phyloP scores from a whole-genome alignment of 2,797 vertebrate species.

The Semaprochilodus insignis region DNA sequence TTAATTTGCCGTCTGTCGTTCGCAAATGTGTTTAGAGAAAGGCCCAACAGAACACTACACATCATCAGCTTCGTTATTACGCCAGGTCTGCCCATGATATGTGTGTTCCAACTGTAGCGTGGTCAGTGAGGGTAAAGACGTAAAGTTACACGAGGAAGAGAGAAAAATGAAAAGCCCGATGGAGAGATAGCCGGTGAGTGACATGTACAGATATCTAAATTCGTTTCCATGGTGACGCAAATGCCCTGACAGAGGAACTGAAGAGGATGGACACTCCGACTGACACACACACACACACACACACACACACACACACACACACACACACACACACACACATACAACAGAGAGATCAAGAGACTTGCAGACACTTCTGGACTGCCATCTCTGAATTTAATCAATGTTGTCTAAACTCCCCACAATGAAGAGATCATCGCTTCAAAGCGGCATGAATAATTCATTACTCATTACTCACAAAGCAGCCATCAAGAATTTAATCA shows the following conservation, averaged over 20 bases:
- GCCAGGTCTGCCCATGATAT: conserved; percentile 5
- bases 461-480: conserved; percentile 55
- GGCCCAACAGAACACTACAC: not conserved
- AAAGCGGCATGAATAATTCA: conserved; percentile 63
- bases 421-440: conserved; percentile 58
- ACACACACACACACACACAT: not conserved
- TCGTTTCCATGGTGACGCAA: conserved; percentile 48
- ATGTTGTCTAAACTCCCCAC: conserved; percentile 56
- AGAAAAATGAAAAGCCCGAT: conserved; percentile 29
- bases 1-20: conserved; percentile 33
- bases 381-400: conserved; percentile 53
- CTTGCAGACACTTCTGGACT: conserved; percentile 5
- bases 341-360: conserved; percentile 26
- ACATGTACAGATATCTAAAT: conserved; percentile 45
- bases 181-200: conserved; percentile 39
- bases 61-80: conserved; percentile 12
- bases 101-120: not conserved
- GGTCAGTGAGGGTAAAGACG: conserved; percentile 13
- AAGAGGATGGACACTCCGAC: conserved; percentile 29
- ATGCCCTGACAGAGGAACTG: conserved; percentile 40
- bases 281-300: not conserved
- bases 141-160: conserved; percentile 21
- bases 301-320: conserved; percentile 5
- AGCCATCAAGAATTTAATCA: conserved; percentile 57
- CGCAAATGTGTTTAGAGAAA: conserved; percentile 4